Evolutionary conservation across 2,797 vertebrate species (phyloP).

Genomic region (Thripadectes ignobilis): DNA sequence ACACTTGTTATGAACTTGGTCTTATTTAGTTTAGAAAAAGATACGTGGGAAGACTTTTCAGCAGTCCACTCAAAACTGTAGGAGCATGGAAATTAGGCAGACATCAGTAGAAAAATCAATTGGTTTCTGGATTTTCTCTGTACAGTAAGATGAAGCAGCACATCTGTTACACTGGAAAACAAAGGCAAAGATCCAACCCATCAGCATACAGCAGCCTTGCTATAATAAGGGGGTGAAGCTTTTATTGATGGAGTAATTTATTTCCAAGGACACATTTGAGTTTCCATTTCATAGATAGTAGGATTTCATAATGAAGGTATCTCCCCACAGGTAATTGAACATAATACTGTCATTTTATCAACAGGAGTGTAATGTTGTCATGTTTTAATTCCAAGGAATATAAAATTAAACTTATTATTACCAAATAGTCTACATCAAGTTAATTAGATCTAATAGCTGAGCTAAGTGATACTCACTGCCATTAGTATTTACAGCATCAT

Average conservation of each 20-base stretch:
- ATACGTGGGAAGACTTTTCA: neutral
- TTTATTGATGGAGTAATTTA: constrained; percentile 6
- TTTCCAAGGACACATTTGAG: neutral
- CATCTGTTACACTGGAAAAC: neutral
- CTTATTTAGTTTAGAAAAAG: neutral
- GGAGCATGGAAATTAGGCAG: neutral
- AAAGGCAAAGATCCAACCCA: neutral
- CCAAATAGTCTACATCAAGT: neutral
- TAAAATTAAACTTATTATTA: neutral
- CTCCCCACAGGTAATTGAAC: neutral
- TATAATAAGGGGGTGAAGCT: neutral
- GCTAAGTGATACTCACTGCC: neutral
- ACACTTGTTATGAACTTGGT: neutral
- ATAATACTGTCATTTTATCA: constrained; percentile 13
- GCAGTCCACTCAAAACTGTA: neutral
- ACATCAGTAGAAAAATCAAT: neutral
- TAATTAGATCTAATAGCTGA: constrained; percentile 19
- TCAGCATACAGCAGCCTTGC: neutral
- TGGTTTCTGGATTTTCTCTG: neutral
- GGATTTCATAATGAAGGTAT: neutral
- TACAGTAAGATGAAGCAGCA: neutral
- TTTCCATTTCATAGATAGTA: neutral
- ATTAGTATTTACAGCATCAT: neutral
- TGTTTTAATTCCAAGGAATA: neutral
- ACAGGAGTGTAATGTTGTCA: neutral